phyloP scores from a whole-genome alignment of 1,140 invertebrate species.

The Trichonephila inaurata region DNA sequence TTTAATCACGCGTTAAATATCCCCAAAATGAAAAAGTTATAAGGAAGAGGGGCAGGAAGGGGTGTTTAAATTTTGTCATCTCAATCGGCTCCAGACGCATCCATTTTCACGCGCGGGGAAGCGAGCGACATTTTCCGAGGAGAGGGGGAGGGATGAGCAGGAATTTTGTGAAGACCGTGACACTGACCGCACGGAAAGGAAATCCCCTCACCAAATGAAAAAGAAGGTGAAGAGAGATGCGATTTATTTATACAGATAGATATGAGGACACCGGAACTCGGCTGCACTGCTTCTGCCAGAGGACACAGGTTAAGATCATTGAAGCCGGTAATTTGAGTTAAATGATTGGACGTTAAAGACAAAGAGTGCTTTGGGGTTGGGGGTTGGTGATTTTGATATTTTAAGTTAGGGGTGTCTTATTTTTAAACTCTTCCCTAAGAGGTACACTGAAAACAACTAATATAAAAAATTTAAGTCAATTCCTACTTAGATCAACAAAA shows the following conservation, averaged over 20 bases:
- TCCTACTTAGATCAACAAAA: too few species aligned
- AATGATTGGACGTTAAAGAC: too few species aligned
- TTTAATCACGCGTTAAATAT: too few species aligned
- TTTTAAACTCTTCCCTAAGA: too few species aligned
- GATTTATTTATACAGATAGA: neutral
- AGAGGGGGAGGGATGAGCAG: neutral
- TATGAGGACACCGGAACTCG: neutral
- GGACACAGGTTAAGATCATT: neutral
- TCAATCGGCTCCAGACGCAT: neutral
- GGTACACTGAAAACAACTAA: too few species aligned
- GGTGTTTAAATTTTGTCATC: too few species aligned
- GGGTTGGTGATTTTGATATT: too few species aligned
- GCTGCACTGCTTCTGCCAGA: neutral
- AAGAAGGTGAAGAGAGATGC: neutral
- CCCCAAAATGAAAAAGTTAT: too few species aligned
- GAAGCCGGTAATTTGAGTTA: neutral
- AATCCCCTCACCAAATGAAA: neutral
- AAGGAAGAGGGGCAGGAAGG: too few species aligned
- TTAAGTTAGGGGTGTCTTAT: too few species aligned
- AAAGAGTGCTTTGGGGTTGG: too few species aligned
- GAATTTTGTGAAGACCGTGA: conserved; percentile 11
- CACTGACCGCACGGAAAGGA: conserved; percentile 35
- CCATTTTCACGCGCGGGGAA: neutral
- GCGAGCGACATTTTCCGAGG: neutral
- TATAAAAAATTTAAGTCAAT: too few species aligned